These are phyloP conservation scores for Kuschelorhynchus macadamiae DNA, from an alignment of 2,888 invertebrate species.

Conservation along the genomic window DNA sequence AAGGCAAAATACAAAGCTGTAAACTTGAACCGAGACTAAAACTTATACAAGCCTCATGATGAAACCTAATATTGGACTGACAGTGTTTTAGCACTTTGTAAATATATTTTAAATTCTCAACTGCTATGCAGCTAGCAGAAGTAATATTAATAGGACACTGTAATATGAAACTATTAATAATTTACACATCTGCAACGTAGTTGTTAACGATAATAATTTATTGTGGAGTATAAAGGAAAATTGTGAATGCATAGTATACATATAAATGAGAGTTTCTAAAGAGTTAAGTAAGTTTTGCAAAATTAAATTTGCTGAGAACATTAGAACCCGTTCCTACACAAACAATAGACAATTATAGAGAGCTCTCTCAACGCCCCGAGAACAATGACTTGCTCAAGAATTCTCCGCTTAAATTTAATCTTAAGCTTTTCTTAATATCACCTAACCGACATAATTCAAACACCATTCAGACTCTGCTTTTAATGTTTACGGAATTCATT, in stretches of 20 bases:
- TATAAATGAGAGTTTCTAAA: slow-evolving; percentile 3
- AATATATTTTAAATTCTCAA: too few relatives aligned
- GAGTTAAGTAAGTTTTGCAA: slow-evolving; percentile 29
- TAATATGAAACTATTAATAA: too few relatives aligned
- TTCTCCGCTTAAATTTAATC: slow-evolving; percentile 39
- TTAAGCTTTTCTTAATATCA: slow-evolving; percentile 42
- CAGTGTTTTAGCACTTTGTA: too few relatives aligned
- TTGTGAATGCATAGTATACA: background rate
- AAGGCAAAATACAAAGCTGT: too few relatives aligned
- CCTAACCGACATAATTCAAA: slow-evolving; percentile 50
- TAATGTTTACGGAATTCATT: slow-evolving; percentile 48
- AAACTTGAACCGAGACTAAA: too few relatives aligned
- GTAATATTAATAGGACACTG: too few relatives aligned
- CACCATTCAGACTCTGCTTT: slow-evolving; percentile 45
- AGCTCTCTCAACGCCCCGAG: slow-evolving; percentile 25
- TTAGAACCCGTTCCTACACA: slow-evolving; percentile 27
- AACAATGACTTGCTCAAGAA: slow-evolving; percentile 44
- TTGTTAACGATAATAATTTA: too few relatives aligned
- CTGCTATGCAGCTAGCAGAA: too few relatives aligned
- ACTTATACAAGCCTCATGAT: too few relatives aligned
- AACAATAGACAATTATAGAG: slow-evolving; percentile 48
- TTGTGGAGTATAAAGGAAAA: background rate
- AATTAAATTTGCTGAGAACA: slow-evolving; percentile 28
- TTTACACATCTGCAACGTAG: too few relatives aligned
- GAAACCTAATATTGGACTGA: too few relatives aligned